Evolutionary conservation across 1,140 invertebrate genomes (phyloP).

Genomic region (Steinernema khuongi): DNA sequence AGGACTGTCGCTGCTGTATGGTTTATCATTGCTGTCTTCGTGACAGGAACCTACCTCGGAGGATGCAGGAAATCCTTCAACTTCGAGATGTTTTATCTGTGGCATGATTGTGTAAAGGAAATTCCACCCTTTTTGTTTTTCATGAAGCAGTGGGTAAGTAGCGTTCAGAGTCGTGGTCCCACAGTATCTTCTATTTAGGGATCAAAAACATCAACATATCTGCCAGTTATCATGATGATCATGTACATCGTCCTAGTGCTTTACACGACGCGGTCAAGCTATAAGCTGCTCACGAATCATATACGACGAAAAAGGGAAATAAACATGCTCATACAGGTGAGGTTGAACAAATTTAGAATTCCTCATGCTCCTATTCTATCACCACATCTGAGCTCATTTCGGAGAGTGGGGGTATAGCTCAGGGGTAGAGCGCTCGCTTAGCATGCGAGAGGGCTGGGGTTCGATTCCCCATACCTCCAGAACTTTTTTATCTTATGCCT

Average conservation of each 20-base stretch:
- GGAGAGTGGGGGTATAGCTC: constrained; percentile 45
- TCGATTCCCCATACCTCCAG: constrained; percentile 46
- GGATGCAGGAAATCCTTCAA: neutral
- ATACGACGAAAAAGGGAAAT: neutral
- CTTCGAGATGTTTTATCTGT: neutral
- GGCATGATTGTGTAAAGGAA: neutral
- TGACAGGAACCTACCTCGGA: neutral
- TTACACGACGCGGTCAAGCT: neutral
- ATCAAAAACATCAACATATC: neutral
- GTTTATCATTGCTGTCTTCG: neutral
- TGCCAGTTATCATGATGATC: neutral
- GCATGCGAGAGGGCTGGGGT: constrained; percentile 45
- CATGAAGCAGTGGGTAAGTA: neutral
- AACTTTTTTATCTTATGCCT: no score
- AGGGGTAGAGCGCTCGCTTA: constrained; percentile 46
- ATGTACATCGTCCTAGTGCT: neutral
- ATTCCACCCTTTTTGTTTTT: neutral
- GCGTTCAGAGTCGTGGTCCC: neutral
- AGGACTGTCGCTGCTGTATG: neutral
- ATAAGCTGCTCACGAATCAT: neutral
- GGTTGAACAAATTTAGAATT: neutral
- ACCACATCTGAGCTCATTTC: no score
- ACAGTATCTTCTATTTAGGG: neutral
- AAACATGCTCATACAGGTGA: neutral
- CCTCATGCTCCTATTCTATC: no score